Evolutionary conservation across 2,888 invertebrate species (phyloP), one percentile per base, ranked within the genome.

Genomic region (Drosophila percnosoma): DNA sequence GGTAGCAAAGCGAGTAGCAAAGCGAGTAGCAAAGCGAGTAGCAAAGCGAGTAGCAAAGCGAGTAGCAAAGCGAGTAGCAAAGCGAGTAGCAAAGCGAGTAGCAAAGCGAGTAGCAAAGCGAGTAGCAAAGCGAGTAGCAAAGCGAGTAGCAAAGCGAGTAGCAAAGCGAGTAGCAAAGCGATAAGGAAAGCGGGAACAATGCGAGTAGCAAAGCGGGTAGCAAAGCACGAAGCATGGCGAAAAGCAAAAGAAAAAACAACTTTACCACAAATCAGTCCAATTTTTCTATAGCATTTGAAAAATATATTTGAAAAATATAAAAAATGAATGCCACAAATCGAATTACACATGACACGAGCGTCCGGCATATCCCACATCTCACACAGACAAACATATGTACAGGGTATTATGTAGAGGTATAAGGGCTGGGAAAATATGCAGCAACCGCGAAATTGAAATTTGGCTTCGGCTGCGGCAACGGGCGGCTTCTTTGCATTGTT

Each of bases 371-470:
- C 11, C 11, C 24, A n/a, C 1, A 24, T 10, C 6, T 6, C 55
- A 38, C 4, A 29, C 8, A 24, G 8, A 8, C 8, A 24, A 4
- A 7, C 1, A 13, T 27, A 13, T 29, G 2, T 49, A 48, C 68
- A 72, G 78, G 82, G 65, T 78, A 65, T 78, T 59, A 34, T 11
- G 55, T 29, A 2, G 34, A 31, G 59, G 55, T 40, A 36, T 40
- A 70, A 82, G 70, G 87, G 80, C 83, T 86, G 83, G 81, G 82
- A 89, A 90, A 86, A 90, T 86, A 86, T 90, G 90, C 85, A 90
- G 85, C 65, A 90, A 82, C 88, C 90, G 90, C 91, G 90, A 90
- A 90, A 81, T 82, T 83, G 82, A 86, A 83, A 80, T 81, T 86
- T 86, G 89, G 85, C 89, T 87, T 84, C 89, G 80, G 80, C 76